phyloP scores from a whole-genome alignment of 1,140 invertebrate species.

The Aradophagus sp. region DNA sequence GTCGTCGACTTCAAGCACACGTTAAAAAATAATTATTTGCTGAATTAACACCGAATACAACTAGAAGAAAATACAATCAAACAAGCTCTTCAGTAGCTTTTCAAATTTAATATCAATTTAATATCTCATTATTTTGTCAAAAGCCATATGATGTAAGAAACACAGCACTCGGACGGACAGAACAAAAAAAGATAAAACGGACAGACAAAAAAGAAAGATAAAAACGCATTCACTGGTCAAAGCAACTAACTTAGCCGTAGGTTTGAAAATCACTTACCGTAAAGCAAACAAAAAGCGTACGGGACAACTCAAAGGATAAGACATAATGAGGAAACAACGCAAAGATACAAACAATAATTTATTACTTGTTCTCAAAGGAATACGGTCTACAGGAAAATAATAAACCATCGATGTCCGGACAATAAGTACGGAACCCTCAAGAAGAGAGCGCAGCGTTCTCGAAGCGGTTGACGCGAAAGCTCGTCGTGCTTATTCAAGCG shows the following conservation, averaged over 20 bases:
- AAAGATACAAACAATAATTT: constrained; percentile 76
- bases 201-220: constrained; percentile 1
- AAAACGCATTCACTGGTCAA: constrained; percentile 30
- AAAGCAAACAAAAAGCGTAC: constrained; percentile 64
- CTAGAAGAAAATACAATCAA: no score
- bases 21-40: no score
- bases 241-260: constrained; percentile 53
- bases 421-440: constrained; percentile 68
- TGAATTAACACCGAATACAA: no score
- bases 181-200: no score
- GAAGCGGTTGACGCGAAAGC: constrained; percentile 33
- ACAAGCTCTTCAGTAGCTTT: no score
- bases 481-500: constrained; percentile 3
- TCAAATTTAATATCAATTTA: no score
- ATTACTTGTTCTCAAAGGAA: constrained; percentile 69
- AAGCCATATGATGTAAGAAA: constrained; percentile 17
- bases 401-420: constrained; percentile 67
- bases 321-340: constrained; percentile 60
- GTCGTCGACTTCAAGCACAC: no score
- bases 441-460: constrained; percentile 34
- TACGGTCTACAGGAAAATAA: constrained; percentile 73
- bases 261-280: constrained; percentile 66
- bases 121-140: no score
- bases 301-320: constrained; percentile 52
- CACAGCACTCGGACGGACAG: background rate